Evolutionary conservation across 2,888 invertebrate genomes (phyloP), one percentile per base, ranked within the genome.

Genomic region (Ashinkailepas kermadecensis): DNA sequence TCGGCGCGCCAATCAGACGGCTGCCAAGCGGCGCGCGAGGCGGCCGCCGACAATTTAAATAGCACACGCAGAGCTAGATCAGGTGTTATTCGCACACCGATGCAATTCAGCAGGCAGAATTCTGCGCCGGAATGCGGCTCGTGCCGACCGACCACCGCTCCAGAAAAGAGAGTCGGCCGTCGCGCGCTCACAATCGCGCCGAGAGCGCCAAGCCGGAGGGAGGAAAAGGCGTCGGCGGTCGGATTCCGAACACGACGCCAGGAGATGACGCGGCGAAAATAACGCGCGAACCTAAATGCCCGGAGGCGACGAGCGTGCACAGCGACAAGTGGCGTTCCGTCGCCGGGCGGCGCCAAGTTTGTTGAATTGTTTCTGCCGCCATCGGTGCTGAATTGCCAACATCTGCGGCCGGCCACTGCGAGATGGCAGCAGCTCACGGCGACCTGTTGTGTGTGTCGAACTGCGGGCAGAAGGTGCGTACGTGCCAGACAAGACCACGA

Each of bases 211-310:
- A 15, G 13, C 70, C 25, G 70, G 15, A 15, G 39, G 15, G 15
- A 39, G 25, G 39, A 15, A 70, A 70, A 15, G 15, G 70, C 70
- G 25, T 39, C 39, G 65, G 39, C 39, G 15, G 13, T 39, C 12
- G 39, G 70, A 70, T 70, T 70, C 70, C 70, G 70, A 12, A 70
- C 25, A 15, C 70, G 70, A 4, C 70, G 70, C 70, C 70, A 70
- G 70, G 0, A 39, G 39, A 39, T 39, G 39, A 39, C 39, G 70
- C 15, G 39, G 10, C 70, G 23, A 70, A 39, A 70, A 39, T 39
- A 39, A 39, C 39, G 39, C 39, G 39, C 39, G 39, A 39, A 39
- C 39, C 39, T 39, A 70, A 62, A 62, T 62, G 23, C 15, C 39
- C 70, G 39, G 11, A 6, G 3, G 6, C 9, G 39, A 39, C 25